A percentile compares a stretch with the other conserved stretches of the same genome.
Conservation (phyloP, 2,888 invertebrate species). For the Leptogaster cylindrica region DNA sequence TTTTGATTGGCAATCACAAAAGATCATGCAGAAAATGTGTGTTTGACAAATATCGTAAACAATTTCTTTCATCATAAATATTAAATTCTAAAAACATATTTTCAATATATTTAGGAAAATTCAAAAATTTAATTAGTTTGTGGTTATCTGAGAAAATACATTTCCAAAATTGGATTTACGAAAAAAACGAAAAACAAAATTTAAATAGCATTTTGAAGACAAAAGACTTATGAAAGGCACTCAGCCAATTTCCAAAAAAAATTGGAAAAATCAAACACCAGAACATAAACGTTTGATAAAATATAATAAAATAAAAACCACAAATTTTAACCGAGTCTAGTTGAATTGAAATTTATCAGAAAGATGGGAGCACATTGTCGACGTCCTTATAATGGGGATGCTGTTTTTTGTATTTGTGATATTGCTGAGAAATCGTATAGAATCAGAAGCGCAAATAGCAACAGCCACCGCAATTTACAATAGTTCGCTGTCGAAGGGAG, state of each 20-base stretch:
- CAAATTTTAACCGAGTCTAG: not conserved
- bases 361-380: slow-evolving; percentile 1
- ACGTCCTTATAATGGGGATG: too few relatives aligned
- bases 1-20: too few relatives aligned
- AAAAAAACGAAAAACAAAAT: not conserved
- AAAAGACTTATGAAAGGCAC: slow-evolving; percentile 10
- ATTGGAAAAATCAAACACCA: not conserved
- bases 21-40: too few relatives aligned
- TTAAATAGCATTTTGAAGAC: not conserved
- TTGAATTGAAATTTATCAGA: slow-evolving; percentile 35
- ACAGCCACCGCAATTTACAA: slow-evolving; percentile 18
- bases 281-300: slow-evolving; percentile 6
- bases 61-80: too few relatives aligned
- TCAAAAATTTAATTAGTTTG: too few relatives aligned
- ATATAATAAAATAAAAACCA: not conserved
- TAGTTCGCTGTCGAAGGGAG: not conserved
- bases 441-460: slow-evolving; percentile 1
- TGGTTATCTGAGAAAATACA: too few relatives aligned
- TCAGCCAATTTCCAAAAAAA: slow-evolving; percentile 9
- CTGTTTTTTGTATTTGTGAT: too few relatives aligned
- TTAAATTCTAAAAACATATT: too few relatives aligned
- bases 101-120: too few relatives aligned
- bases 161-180: too few relatives aligned
- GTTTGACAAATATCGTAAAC: too few relatives aligned
- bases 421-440: not conserved